Evolutionary conservation across 2,888 invertebrate species (phyloP), one percentile per base, ranked within the genome.

Genomic region (Folsomia candida): DNA sequence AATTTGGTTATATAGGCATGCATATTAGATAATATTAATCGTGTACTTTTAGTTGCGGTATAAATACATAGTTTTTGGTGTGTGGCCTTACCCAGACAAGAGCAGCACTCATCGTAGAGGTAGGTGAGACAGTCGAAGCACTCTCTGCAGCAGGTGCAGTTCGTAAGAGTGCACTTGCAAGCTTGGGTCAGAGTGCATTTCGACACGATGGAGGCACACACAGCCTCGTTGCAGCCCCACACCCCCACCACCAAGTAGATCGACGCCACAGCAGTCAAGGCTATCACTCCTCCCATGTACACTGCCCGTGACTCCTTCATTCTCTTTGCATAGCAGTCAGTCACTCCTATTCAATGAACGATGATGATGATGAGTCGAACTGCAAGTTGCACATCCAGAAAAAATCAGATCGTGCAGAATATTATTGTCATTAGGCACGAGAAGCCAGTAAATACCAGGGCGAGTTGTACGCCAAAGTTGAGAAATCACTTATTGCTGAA

Each of bases 11-110:
- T 18, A 11, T 47, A 11, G 47, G 47, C 9, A 47, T 47, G 9
- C 9, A 9, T 47, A 47, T 18, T 47, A 47, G 47, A 47, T 47
- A 47, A 47, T 47, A 18, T 9, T 9, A 47, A 47, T n/a, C n/a
- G n/a, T n/a, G n/a, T n/a, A n/a, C n/a, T n/a, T n/a, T n/a, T n/a
- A n/a, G n/a, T n/a, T n/a, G n/a, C n/a, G n/a, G n/a, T n/a, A n/a
- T n/a, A n/a, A n/a, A n/a, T n/a, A n/a, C n/a, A n/a, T n/a, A n/a
- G n/a, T n/a, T n/a, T n/a, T n/a, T n/a, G n/a, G n/a, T n/a, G n/a
- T n/a, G n/a, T n/a, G n/a, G n/a, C n/a, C 93, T 89, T 85, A 97
- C 97, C 97, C 80, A 97, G 94, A 86, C 97, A 97, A 68, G 95
- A 94, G 83, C 97, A 97, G 84, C 97, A 97, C 84, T 97, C 95